Evolutionary conservation across 1,140 invertebrate genomes (phyloP), one percentile per base, ranked within the genome.

Genomic region (Holcopasites calliopsidis): DNA sequence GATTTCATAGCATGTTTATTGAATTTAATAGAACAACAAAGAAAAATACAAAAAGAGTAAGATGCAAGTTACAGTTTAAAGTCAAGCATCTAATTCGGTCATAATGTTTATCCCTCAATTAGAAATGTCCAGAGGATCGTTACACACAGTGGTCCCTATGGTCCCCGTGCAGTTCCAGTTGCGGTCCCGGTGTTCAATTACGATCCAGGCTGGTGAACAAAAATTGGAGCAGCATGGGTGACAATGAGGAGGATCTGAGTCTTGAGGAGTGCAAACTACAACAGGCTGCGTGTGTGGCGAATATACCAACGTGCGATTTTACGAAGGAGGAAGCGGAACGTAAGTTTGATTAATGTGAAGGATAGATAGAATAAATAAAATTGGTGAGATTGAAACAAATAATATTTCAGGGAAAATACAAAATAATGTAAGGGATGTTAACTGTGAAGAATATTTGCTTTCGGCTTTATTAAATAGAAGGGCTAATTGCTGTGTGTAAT

Each of bases 101-200:
- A n/a, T n/a, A n/a, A n/a, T 31, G 6, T 33, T 31, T 8, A 38
- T 71, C 40, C 16, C 54, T 55, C 13, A 55, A 23, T 28, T 11
- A 92, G 91, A 90, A 87, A 55, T 92, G 91, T 69, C 78, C 84
- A 4, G 50, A 35, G 0, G 83, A 89, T 0, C 78, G 65, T 11
- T 93, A 94, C 23, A 93, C 92, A 1, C 83, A 90, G 13, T 96
- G 95, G 95, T 92, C 93, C 11, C 89, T 92, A 42, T 96, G 94
- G 94, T 93, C 93, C 1, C 92, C 93, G 13, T 96, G 95, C 89
- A 94, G 93, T 6, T 94, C 93, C 1, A 93, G 93, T 2, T 96
- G 95, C 87, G 95, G 95, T 0, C 92, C 93, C 66, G 94, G 95
- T 0, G 90, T 93, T 0, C 92, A 93, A 54, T 89, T 94, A 79